Evolutionary conservation across 2,797 vertebrate species (phyloP).

Genomic region (Centroberyx gerrardi): DNA sequence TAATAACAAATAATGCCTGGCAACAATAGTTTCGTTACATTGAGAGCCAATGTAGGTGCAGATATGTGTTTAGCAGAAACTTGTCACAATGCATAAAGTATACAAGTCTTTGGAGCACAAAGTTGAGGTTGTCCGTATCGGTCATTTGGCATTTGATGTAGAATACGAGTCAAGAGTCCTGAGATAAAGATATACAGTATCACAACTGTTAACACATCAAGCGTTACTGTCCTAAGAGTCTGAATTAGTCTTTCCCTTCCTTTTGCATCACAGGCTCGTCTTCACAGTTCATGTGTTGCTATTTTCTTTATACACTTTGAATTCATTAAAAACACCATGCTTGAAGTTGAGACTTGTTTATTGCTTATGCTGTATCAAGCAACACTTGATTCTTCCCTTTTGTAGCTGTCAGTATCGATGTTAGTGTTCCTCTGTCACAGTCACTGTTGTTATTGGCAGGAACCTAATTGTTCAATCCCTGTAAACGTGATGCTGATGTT

Average conservation of each 20-base stretch:
- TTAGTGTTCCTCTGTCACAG: constrained; percentile 30
- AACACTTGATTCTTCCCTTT: neutral
- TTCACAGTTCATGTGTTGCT: too few species aligned
- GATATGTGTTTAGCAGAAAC: too few species aligned
- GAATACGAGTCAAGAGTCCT: neutral
- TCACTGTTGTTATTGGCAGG: constrained; percentile 65
- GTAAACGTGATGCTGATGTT: constrained; percentile 66
- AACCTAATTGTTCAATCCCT: constrained; percentile 64
- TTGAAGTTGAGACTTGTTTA: neutral
- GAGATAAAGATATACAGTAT: too few species aligned
- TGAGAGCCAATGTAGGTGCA: too few species aligned
- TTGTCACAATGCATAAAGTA: too few species aligned
- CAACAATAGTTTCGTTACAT: neutral
- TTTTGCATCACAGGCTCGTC: neutral
- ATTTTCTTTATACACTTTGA: neutral
- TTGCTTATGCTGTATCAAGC: neutral
- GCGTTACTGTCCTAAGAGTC: neutral
- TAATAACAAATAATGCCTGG: neutral
- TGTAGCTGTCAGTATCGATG: constrained; percentile 48
- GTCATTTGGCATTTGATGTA: neutral
- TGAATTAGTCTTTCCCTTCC: neutral
- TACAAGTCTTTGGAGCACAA: too few species aligned
- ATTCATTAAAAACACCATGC: neutral
- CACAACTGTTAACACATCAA: neutral
- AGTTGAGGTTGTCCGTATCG: neutral